Evolutionary conservation across 2,888 invertebrate species (phyloP).

Genomic region (Leptopilina drosophilae): DNA sequence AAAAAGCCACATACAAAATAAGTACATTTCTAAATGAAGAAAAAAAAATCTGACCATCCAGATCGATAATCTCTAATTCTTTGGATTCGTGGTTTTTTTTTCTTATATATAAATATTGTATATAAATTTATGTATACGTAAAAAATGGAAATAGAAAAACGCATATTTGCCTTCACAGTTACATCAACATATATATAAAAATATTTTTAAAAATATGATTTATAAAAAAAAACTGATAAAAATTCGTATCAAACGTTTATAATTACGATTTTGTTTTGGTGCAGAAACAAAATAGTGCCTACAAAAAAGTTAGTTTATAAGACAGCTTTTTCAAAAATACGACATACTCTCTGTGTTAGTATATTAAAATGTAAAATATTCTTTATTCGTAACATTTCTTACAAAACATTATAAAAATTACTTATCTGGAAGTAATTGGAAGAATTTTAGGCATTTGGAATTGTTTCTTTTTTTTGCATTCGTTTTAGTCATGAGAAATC

Average conservation of each 20-base stretch:
- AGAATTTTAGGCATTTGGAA: conserved; percentile 37
- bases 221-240: conserved; percentile 18
- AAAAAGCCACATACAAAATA: conserved; percentile 56
- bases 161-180: conserved; percentile 9
- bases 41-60: conserved; percentile 23
- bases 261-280: conserved; percentile 10
- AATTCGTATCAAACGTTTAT: not conserved
- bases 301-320: not conserved
- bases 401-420: conserved; percentile 51
- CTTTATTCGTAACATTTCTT: conserved; percentile 29
- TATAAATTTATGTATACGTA: conserved; percentile 32
- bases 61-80: conserved; percentile 27
- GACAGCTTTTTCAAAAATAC: conserved; percentile 36
- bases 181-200: not conserved
- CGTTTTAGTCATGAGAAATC: conserved; percentile 21
- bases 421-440: conserved; percentile 43
- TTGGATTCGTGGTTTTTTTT: conserved; percentile 46
- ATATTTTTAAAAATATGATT: not conserved
- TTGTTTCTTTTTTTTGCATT: not conserved
- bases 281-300: conserved; percentile 16
- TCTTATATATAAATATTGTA: conserved; percentile 35
- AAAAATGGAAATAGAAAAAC: conserved; percentile 48
- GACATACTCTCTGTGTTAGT: conserved; percentile 31
- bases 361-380: conserved; percentile 37
- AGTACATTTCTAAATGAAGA: conserved; percentile 55